Evolutionary conservation across 2,113 vertebrate genomes (phyloP).

Genomic region (Aviceda subcristata): DNA sequence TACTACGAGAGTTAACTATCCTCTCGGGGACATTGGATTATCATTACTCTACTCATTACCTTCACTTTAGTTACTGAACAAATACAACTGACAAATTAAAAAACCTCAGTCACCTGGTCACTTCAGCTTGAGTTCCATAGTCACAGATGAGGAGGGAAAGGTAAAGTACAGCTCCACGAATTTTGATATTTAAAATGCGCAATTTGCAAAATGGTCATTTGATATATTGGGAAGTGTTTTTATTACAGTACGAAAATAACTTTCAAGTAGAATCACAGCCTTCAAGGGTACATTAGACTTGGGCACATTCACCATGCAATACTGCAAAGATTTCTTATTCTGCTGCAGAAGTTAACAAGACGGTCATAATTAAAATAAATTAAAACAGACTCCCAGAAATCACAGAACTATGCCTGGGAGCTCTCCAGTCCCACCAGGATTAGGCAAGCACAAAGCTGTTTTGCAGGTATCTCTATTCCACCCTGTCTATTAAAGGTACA

Average conservation of each 20-base stretch:
- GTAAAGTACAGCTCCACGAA: neutral
- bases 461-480: neutral
- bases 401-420: neutral
- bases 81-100: neutral
- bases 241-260: neutral
- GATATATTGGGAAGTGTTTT: neutral
- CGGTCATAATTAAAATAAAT: neutral
- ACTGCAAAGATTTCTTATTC: neutral
- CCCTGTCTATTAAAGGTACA: neutral
- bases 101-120: neutral
- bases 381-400: neutral
- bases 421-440: neutral
- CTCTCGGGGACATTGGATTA: neutral
- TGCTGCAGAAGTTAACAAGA: neutral
- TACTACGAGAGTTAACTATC: neutral
- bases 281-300: neutral
- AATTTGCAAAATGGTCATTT: neutral
- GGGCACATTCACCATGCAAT: fast-evolving
- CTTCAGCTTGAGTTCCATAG: neutral
- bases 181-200: neutral
- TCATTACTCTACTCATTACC: neutral
- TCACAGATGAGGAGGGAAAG: neutral
- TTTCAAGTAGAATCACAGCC: neutral
- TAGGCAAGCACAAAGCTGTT: neutral
- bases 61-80: neutral